Evolutionary conservation across 30 jellyfish, hydroid and myxozoan genomes (phyloP), one percentile per base, ranked within the genome.

Genomic region (Phacellophora camtschatica): DNA sequence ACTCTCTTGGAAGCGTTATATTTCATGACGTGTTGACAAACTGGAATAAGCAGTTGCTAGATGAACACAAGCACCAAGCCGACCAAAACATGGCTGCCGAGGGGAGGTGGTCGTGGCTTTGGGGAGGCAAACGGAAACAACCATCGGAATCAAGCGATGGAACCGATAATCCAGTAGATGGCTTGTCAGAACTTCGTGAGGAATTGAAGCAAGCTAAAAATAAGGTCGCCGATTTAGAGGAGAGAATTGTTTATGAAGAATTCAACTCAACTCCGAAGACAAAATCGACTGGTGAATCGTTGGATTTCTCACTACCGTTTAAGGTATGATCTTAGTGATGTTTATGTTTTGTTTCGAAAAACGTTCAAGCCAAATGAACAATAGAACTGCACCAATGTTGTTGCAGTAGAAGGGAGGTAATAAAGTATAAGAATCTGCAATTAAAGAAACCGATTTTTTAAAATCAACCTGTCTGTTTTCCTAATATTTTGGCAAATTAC

Each of bases 1-100:
- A 93, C 51, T 93, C 99, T 13, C 90, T 93, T 64, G 99, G 99
- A 2, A 93, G 99, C 66, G 99, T 93, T 32, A 86, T 93, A 34
- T 64, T 93, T 43, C 95, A 93, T 63, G 98, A 92, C 46, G 78
- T 92, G 11, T 77, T 92, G 59, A 84, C 83, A 15, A 57, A 71
- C 20, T 92, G 98, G 98, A 92, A 92, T 77, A 56, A 90, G 22
- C 88, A 84, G 58, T 54, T 92, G 65, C 66, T 92, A 29, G 88
- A 85, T 29, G 81, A 85, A 32, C 84, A 92, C 55, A 74, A 57
- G 34, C 81, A 84, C 75, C 90, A 67, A 23, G 98, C 96, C 1
- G 98, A 92, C 58, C 55, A 71, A 20, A 61, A 85, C 48, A 90
- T 92, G 1, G 98, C 98, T 35, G 90, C 77, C 18, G 91, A 67